Conservation (phyloP, 2,113 vertebrate genomes). For the Poeciliopsis retropinna region DNA sequence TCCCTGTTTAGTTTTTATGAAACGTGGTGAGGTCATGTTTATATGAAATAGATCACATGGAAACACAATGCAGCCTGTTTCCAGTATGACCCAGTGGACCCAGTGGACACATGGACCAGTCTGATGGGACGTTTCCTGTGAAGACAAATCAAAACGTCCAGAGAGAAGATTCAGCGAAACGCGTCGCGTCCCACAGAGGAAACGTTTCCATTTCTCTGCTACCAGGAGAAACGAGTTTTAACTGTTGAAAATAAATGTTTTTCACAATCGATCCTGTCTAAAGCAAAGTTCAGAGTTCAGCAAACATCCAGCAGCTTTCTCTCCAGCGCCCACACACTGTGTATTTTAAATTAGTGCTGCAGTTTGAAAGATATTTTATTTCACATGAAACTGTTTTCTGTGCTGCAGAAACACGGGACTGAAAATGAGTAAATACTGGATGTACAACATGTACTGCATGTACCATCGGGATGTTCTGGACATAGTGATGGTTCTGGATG, state of each 20-base stretch:
- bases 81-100: too few relatives aligned
- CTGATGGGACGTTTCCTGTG: neutral
- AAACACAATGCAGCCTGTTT: too few relatives aligned
- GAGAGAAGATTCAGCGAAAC: constrained; percentile 19
- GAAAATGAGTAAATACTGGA: neutral
- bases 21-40: too few relatives aligned
- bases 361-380: neutral
- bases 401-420: neutral
- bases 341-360: neutral
- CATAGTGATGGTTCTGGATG: too few relatives aligned
- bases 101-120: neutral
- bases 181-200: constrained; percentile 14
- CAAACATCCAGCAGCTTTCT: neutral
- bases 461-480: too few relatives aligned
- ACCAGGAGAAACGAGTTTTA: neutral
- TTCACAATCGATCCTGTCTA: neutral
- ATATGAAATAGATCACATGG: too few relatives aligned
- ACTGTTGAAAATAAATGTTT: neutral
- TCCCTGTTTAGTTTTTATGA: too few relatives aligned
- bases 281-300: neutral
- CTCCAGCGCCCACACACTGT: neutral
- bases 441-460: too few relatives aligned
- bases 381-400: neutral
- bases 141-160: constrained; percentile 28
- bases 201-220: neutral